These are phyloP conservation scores for Hippasteria phrygiana DNA, from an alignment of 53 echinoderm and acorn worm genomes.

Conservation along the genomic window DNA sequence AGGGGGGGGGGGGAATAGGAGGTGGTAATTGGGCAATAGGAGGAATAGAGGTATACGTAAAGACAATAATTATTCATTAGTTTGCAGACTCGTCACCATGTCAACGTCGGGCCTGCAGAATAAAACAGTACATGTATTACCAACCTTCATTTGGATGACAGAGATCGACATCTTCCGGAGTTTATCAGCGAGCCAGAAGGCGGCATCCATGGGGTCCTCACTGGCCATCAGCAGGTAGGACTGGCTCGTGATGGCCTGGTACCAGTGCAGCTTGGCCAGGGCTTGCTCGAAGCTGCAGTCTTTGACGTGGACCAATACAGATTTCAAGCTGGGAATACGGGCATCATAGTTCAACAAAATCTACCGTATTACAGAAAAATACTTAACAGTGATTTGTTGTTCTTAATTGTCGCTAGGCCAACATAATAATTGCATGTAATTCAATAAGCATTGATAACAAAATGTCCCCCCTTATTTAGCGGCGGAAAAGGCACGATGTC, in stretches of 20 bases:
- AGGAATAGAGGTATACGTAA: too few relatives aligned
- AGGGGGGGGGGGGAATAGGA: too few relatives aligned
- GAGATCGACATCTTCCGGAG: neutral
- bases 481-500: too few relatives aligned
- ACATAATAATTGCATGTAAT: too few relatives aligned
- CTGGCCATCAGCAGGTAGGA: conserved; percentile 72
- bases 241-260: conserved; percentile 70
- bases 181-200: conserved; percentile 40
- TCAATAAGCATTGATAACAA: too few relatives aligned
- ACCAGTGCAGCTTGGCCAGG: conserved; percentile 66
- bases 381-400: neutral
- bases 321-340: conserved; percentile 62
- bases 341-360: conserved; percentile 67
- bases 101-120: too few relatives aligned
- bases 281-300: conserved; percentile 64
- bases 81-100: too few relatives aligned
- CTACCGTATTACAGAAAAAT: conserved; percentile 13
- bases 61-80: too few relatives aligned
- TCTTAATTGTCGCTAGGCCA: too few relatives aligned
- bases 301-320: conserved; percentile 42
- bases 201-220: conserved; percentile 74
- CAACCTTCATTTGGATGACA: conserved; percentile 35
- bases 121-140: neutral
- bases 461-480: too few relatives aligned
- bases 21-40: too few relatives aligned